A percentile compares a stretch with the other conserved stretches of the same genome.
Evolutionary conservation across 2,113 vertebrate species (phyloP).

Genomic region (Petromus typicus): DNA sequence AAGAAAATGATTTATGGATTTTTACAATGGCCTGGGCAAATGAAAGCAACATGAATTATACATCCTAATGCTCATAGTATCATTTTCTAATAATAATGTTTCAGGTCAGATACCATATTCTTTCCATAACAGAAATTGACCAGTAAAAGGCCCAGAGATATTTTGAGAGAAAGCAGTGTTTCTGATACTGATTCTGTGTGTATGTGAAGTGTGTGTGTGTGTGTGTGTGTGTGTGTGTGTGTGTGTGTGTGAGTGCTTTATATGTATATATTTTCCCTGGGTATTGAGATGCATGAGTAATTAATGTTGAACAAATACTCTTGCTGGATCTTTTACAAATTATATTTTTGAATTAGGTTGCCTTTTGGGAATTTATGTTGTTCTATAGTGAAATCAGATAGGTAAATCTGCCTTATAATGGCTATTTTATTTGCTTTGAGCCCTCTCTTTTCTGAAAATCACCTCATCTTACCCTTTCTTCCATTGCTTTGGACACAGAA

Average conservation of each 20-base stretch:
- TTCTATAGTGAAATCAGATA: constrained; percentile 67
- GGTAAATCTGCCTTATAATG: constrained; percentile 67
- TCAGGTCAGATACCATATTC: constrained; percentile 70
- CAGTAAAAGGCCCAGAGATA: constrained; percentile 72
- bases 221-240: too few relatives aligned
- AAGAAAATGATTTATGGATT: constrained; percentile 90
- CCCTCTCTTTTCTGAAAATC: constrained; percentile 30
- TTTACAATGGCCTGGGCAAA: constrained; percentile 85
- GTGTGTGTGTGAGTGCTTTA: neutral
- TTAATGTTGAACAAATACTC: neutral
- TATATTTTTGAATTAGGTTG: constrained; percentile 67
- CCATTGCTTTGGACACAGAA: constrained; percentile 22
- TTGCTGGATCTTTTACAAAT: constrained; percentile 58
- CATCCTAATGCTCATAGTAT: constrained; percentile 86
- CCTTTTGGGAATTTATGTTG: constrained; percentile 50
- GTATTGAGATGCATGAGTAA: neutral
- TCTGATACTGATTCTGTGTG: constrained; percentile 51
- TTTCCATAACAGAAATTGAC: constrained; percentile 84
- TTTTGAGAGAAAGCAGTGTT: constrained; percentile 67
- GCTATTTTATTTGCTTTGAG: constrained; percentile 11
- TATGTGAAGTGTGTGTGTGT: too few relatives aligned
- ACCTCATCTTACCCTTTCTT: neutral
- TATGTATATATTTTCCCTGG: neutral
- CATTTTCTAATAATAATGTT: constrained; percentile 88
- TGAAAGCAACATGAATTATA: constrained; percentile 89